Conservation (phyloP, 2,797 vertebrate genomes). For the Peromyscus attwateri region DNA sequence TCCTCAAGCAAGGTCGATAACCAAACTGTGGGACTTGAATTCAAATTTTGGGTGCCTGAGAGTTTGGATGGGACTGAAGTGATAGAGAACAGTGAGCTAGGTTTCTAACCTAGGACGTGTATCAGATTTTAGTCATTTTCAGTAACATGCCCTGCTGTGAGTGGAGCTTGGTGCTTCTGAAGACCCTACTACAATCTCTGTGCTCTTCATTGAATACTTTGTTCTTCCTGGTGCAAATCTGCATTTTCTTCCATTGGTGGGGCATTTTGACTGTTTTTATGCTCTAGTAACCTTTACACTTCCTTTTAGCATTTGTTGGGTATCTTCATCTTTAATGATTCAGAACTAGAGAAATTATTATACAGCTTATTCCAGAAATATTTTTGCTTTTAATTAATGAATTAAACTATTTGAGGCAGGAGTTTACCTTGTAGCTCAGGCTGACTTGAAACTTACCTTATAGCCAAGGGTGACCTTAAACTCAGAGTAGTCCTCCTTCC, state of each 20-base stretch:
- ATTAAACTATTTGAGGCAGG: background rate
- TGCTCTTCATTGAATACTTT: background rate
- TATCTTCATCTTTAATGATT: constrained; percentile 12
- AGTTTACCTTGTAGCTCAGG: background rate
- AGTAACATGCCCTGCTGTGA: background rate
- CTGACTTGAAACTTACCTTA: background rate
- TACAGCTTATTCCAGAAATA: background rate
- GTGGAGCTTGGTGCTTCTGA: background rate
- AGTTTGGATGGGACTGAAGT: background rate
- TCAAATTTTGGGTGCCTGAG: background rate
- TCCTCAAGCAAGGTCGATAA: background rate
- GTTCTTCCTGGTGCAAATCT: background rate
- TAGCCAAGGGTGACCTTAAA: background rate
- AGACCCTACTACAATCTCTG: background rate
- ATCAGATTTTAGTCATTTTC: background rate
- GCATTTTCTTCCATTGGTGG: background rate
- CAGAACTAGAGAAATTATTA: background rate
- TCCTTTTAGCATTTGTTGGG: background rate
- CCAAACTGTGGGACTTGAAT: background rate
- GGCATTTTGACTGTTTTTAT: background rate
- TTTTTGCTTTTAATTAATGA: background rate
- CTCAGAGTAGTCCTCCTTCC: background rate
- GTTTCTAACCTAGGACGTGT: background rate
- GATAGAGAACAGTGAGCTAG: background rate
- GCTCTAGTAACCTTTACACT: background rate